Evolutionary conservation across 1,140 invertebrate genomes (phyloP).

Genomic region (Drepana arcuata): DNA sequence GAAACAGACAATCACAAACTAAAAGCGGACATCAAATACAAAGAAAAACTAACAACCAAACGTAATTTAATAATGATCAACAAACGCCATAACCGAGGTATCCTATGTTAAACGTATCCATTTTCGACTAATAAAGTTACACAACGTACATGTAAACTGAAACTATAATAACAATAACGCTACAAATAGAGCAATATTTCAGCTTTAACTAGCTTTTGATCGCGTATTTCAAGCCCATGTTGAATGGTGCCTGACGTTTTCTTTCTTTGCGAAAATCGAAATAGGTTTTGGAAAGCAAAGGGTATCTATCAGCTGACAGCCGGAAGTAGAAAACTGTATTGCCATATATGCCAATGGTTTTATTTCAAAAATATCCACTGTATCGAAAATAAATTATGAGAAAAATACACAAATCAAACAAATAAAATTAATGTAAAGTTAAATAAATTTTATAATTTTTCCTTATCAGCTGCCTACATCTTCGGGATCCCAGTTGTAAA

Average conservation of each 20-base stretch:
- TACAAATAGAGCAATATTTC: constrained; percentile 71
- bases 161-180: constrained; percentile 70
- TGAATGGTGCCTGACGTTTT: constrained; percentile 72
- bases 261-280: constrained; percentile 69
- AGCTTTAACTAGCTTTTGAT: constrained; percentile 72
- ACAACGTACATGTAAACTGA: constrained; percentile 68
- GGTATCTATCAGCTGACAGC: constrained; percentile 65
- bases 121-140: constrained; percentile 71
- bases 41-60: constrained; percentile 67
- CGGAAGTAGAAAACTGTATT: constrained; percentile 42
- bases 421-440: no score
- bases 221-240: constrained; percentile 71
- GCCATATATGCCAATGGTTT: constrained; percentile 19
- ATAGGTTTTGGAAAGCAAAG: constrained; percentile 63
- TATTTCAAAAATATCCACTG: constrained; percentile 5
- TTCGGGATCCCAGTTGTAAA: no score
- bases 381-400: no score
- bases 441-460: no score
- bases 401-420: no score
- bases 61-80: constrained; percentile 70
- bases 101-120: constrained; percentile 70
- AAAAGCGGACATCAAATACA: constrained; percentile 69
- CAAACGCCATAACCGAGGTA: constrained; percentile 69
- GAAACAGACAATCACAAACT: constrained; percentile 65
- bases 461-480: no score